A percentile compares a stretch with the other conserved stretches of the same genome.
These are phyloP conservation scores for Centroberyx gerrardi DNA, from an alignment of 2,797 vertebrate genomes.

Conservation along the genomic window DNA sequence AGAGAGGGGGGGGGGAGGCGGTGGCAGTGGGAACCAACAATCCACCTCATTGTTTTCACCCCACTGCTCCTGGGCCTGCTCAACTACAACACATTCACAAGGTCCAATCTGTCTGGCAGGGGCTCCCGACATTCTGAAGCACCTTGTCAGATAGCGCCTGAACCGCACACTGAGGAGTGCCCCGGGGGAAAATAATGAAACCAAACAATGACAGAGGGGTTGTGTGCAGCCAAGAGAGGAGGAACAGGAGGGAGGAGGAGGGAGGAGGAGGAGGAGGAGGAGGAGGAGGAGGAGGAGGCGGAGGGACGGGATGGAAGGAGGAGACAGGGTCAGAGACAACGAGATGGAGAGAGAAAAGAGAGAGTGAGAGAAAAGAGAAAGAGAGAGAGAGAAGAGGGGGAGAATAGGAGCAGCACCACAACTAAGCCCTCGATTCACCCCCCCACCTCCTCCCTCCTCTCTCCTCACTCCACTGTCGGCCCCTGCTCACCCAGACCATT, in stretches of 20 bases:
- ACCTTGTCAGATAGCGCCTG: conserved; percentile 87
- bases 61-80: conserved; percentile 77
- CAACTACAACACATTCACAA: conserved; percentile 84
- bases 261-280: background rate
- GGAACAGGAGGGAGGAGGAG: conserved; percentile 25
- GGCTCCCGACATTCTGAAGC: conserved; percentile 89
- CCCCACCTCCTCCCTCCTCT: conserved; percentile 4
- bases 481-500: conserved; percentile 81
- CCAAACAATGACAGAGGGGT: conserved; percentile 73
- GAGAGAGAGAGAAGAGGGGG: background rate
- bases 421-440: conserved; percentile 62
- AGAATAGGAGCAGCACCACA: conserved; percentile 59
- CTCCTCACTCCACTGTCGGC: background rate
- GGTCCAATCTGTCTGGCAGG: conserved; percentile 88
- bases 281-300: background rate
- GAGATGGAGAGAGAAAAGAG: conserved; percentile 20
- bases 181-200: conserved; percentile 70
- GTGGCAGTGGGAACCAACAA: conserved; percentile 43
- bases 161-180: conserved; percentile 78
- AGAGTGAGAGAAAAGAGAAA: background rate
- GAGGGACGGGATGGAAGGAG: background rate
- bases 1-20: background rate
- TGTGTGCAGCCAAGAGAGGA: conserved; percentile 66
- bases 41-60: conserved; percentile 63
- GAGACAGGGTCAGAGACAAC: conserved; percentile 59